Conservation (phyloP, 2,113 vertebrate genomes). For the Bubalus kerabau region DNA sequence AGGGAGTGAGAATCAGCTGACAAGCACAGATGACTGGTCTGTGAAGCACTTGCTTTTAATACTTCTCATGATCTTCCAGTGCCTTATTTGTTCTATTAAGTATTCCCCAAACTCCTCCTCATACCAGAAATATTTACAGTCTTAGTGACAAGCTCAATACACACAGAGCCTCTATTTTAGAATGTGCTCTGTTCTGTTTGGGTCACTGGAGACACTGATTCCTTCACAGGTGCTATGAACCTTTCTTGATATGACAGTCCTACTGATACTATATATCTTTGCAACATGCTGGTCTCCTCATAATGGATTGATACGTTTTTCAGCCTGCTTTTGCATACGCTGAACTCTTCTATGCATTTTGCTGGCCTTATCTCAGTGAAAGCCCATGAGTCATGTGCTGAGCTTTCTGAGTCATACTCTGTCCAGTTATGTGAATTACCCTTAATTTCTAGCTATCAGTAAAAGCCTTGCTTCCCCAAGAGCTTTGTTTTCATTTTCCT, state of each 20-base stretch:
- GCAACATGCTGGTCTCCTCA: not conserved
- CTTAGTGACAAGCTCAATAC: not conserved
- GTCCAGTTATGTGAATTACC: conserved; percentile 54
- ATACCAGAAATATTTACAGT: not conserved
- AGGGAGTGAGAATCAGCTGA: not conserved
- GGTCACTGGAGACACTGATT: not conserved
- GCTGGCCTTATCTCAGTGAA: not conserved
- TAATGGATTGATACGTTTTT: not conserved
- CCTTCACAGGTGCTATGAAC: not conserved
- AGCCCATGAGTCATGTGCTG: not conserved
- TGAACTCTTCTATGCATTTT: not conserved
- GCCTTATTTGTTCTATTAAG: not conserved
- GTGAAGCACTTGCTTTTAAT: not conserved
- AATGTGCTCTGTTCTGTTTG: not conserved
- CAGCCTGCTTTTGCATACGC: not conserved
- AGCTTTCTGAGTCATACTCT: not conserved
- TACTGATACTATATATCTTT: not conserved
- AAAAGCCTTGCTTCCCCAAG: conserved; percentile 45
- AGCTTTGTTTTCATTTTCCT: conserved; percentile 72
- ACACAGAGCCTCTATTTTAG: not conserved
- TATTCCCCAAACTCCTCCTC: not conserved
- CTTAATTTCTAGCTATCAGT: conserved; percentile 66
- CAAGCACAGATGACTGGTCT: not conserved
- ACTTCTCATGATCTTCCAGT: not conserved
- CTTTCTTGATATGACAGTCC: not conserved